Conservation (phyloP, 2,888 invertebrate genomes). For the Antheraea yamamai region DNA sequence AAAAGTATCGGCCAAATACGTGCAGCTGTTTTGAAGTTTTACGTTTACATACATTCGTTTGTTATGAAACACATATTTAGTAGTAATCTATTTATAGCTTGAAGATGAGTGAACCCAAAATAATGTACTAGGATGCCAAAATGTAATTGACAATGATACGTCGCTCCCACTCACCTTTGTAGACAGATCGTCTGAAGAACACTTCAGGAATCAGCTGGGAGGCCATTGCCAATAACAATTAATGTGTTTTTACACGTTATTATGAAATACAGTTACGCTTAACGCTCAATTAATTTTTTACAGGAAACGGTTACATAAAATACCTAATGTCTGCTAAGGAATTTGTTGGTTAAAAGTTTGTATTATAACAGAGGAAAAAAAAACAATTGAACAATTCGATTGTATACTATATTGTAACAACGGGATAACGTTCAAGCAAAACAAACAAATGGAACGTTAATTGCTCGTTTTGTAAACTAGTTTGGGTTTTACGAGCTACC, state of each 20-base stretch:
- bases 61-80: not conserved
- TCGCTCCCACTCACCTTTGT: slow-evolving; percentile 26
- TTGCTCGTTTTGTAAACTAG: not conserved
- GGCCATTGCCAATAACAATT: slow-evolving; percentile 2
- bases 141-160: slow-evolving; percentile 30
- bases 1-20: too few relatives aligned
- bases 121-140: slow-evolving; percentile 35
- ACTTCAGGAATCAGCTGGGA: slow-evolving; percentile 1
- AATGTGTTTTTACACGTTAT: slow-evolving; percentile 1
- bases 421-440: not conserved
- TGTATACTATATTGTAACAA: not conserved
- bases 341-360: not conserved
- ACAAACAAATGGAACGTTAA: not conserved
- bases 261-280: slow-evolving; percentile 1
- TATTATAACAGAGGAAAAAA: not conserved
- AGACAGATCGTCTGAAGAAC: slow-evolving; percentile 40
- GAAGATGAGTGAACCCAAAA: slow-evolving; percentile 32
- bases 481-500: not conserved
- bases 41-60: not conserved
- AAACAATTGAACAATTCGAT: not conserved
- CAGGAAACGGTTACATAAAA: not conserved
- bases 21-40: not conserved
- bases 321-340: not conserved
- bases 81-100: slow-evolving; percentile 31
- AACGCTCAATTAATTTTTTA: not conserved